Evolutionary conservation across 2,113 vertebrate genomes (phyloP).

Genomic region (Psephotus haematonotus): DNA sequence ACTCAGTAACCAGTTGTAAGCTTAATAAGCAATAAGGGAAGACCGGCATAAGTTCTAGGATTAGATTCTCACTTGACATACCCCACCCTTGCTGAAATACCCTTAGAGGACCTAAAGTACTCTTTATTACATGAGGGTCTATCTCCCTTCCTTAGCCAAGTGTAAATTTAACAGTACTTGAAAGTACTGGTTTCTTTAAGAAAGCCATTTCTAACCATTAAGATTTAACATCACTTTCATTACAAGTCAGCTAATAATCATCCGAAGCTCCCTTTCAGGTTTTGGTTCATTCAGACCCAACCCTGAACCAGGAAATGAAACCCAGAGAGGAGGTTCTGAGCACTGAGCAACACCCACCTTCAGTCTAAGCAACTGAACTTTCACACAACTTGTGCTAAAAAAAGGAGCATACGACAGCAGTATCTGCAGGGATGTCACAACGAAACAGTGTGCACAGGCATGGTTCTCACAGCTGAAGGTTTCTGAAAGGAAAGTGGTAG

Average conservation of each 20-base stretch:
- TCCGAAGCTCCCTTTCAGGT: neutral
- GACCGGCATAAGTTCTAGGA: neutral
- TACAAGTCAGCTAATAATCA: neutral
- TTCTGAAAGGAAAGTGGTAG: neutral
- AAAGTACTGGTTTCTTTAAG: neutral
- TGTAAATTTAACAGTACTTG: neutral
- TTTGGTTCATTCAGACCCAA: neutral
- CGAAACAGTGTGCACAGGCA: neutral
- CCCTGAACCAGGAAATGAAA: neutral
- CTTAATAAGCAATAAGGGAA: neutral
- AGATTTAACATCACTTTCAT: neutral
- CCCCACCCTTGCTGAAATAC: neutral
- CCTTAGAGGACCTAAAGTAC: neutral
- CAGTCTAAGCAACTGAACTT: neutral
- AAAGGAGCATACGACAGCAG: neutral
- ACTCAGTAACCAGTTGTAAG: neutral
- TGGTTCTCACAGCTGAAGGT: neutral
- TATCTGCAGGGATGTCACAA: neutral
- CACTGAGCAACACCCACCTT: neutral
- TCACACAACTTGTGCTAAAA: neutral
- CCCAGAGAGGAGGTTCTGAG: neutral
- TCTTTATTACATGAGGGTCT: neutral
- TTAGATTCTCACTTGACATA: neutral
- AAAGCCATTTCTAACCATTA: accelerated
- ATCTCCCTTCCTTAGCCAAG: neutral